Percentiles rank a stretch among this genome's conserved stretches.
Evolutionary conservation across 1,140 invertebrate species (phyloP).

Genomic region (Plectrocnemia conspersa): DNA sequence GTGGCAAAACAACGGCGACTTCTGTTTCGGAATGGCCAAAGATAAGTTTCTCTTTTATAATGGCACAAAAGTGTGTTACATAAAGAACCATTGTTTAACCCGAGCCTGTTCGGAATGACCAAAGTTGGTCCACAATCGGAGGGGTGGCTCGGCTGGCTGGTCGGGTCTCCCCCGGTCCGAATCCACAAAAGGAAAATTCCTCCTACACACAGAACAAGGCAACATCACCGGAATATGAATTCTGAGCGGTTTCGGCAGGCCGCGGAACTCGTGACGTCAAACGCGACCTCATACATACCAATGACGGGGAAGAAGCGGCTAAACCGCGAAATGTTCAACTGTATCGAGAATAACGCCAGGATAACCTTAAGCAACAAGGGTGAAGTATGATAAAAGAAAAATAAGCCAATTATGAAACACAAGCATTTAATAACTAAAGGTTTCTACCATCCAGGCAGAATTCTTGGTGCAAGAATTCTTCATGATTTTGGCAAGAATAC

Average conservation of each 20-base stretch:
- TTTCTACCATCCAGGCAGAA: no score
- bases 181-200: slow-evolving; percentile 5
- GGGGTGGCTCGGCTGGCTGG: background rate
- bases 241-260: slow-evolving; percentile 3
- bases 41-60: slow-evolving; percentile 10
- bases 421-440: no score
- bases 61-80: slow-evolving; percentile 4
- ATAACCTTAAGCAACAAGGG: no score
- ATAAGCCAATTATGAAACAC: no score
- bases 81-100: slow-evolving; percentile 11
- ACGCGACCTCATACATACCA: slow-evolving; percentile 4
- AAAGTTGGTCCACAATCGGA: slow-evolving; percentile 7
- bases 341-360: no score
- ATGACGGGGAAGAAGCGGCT: background rate
- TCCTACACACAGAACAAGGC: background rate
- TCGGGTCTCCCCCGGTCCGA: background rate
- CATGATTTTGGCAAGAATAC: no score
- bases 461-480: no score
- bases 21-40: background rate
- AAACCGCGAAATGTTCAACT: slow-evolving; percentile 2
- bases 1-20: background rate
- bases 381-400: no score
- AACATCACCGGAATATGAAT: slow-evolving; percentile 10
- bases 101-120: slow-evolving; percentile 6
- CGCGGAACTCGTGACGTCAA: slow-evolving; percentile 3